Evolutionary conservation across 2,113 vertebrate genomes (phyloP).

Genomic region (Macrotis lagotis): DNA sequence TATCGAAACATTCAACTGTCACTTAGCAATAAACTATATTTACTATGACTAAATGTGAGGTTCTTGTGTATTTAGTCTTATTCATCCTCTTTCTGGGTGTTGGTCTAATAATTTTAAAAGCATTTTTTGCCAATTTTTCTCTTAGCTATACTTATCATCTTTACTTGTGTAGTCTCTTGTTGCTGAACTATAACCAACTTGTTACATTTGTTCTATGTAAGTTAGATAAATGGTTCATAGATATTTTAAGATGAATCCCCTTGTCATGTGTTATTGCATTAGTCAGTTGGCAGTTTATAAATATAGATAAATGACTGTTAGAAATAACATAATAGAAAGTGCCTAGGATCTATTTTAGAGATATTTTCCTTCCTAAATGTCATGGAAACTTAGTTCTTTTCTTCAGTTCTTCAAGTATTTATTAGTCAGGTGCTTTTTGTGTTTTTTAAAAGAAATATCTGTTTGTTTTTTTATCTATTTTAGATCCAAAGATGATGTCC

Average conservation of each 20-base stretch:
- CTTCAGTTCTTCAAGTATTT: conserved; percentile 52
- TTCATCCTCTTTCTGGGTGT: not conserved
- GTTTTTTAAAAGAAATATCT: conserved; percentile 63
- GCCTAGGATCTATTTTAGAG: conserved; percentile 64
- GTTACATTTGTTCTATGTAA: conserved; percentile 67
- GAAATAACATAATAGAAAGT: conserved; percentile 66
- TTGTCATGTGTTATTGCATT: conserved; percentile 58
- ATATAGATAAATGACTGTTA: conserved; percentile 61
- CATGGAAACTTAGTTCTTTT: conserved; percentile 26
- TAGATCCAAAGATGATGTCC: conserved; percentile 83
- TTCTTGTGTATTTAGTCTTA: not conserved
- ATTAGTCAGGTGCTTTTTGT: conserved; percentile 56
- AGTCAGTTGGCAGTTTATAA: conserved; percentile 59
- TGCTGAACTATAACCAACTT: conserved; percentile 24
- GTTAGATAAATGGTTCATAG: conserved; percentile 45
- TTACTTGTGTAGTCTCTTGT: not conserved
- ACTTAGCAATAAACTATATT: not conserved
- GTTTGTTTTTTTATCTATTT: conserved; percentile 52
- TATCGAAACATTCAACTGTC: not conserved
- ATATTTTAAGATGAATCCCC: conserved; percentile 63
- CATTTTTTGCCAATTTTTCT: not conserved
- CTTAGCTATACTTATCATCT: conserved; percentile 9
- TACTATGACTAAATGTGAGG: not conserved
- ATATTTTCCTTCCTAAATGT: conserved; percentile 64
- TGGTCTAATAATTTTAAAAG: not conserved